These are phyloP conservation scores for Augochlora pura DNA, from an alignment of 1,140 invertebrate genomes.

Conservation along the genomic window DNA sequence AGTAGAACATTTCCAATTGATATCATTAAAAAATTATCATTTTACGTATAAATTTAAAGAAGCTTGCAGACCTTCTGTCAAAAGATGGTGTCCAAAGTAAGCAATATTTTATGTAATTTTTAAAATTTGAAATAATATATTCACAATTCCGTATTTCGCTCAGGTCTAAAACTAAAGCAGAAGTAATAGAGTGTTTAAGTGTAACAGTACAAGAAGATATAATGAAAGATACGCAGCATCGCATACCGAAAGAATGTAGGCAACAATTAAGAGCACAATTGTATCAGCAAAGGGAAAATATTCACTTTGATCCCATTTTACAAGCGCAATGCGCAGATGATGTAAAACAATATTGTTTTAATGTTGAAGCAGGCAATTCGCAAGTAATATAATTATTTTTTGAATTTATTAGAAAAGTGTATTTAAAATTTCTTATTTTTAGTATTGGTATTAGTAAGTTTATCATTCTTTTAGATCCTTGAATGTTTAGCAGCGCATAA, in stretches of 20 bases:
- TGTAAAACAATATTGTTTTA: slow-evolving; percentile 87
- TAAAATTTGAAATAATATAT: background rate
- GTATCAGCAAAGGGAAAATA: slow-evolving; percentile 93
- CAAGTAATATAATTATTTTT: slow-evolving; percentile 81
- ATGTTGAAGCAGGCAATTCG: slow-evolving; percentile 88
- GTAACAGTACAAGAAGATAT: slow-evolving; percentile 94
- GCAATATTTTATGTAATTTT: slow-evolving; percentile 55
- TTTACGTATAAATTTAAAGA: slow-evolving; percentile 98
- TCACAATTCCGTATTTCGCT: background rate
- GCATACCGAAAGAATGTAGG: slow-evolving; percentile 91
- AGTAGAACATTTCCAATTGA: slow-evolving; percentile 96
- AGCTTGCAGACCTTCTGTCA: slow-evolving; percentile 92
- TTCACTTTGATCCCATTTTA: slow-evolving; percentile 91
- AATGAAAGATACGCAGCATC: slow-evolving; percentile 87
- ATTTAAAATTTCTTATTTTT: background rate
- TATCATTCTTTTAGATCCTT: slow-evolving; percentile 83
- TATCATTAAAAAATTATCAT: slow-evolving; percentile 95
- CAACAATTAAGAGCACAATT: slow-evolving; percentile 93
- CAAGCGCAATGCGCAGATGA: slow-evolving; percentile 88
- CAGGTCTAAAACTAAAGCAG: slow-evolving; percentile 88
- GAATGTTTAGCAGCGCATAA: slow-evolving; percentile 91
- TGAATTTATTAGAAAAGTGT: background rate
- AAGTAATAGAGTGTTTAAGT: slow-evolving; percentile 95
- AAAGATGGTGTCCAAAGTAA: slow-evolving; percentile 87
- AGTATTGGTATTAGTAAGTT: background rate